Evolutionary conservation across 2,888 invertebrate genomes (phyloP), one percentile per base, ranked within the genome.

Genomic region (Eurois occulta): DNA sequence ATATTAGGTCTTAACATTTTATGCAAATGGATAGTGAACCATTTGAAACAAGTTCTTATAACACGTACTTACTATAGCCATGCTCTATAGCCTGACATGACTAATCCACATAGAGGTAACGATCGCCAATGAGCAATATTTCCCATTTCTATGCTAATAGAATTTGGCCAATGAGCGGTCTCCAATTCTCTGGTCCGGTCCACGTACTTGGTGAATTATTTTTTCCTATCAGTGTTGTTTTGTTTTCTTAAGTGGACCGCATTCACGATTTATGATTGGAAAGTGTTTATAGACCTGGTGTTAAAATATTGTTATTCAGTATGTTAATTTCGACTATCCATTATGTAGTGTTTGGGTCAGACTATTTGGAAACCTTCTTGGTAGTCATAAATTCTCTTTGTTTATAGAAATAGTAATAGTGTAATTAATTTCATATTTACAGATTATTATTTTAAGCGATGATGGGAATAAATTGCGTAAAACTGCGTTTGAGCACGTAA

Each of bases 101-200:
- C 86, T 89, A 90, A 90, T 87, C 21, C 84, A 81, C 77, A 74
- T 89, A 87, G 81, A 86, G 89, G 89, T 90, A 90, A 85, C 83
- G 87, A 90, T 90, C 88, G 86, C 89, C 91, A 92, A 91, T 92
- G 92, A 92, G 88, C 89, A 86, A 90, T 91, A 89, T 91, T 89
- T 91, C 90, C 90, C 88, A 93, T 93, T 91, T 92, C 91, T 93
- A 93, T 93, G 93, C 92, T 92, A 93, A 93, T 93, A 84, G 88
- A 89, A 90, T 91, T 91, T 91, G 80, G 81, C 87, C 91, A 92
- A 91, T 93, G 91, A 93, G 89, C 87, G 62, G 35, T 21, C 62
- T 21, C 62, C 21, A 62, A n/a, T n/a, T 65, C 41, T 41, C 65
- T 41, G 41, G 41, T 41, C 4, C 65, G 77, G 72, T 80, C 67